phyloP scores from a whole-genome alignment of 2,797 vertebrate genomes.

The Cossypha heuglini region DNA sequence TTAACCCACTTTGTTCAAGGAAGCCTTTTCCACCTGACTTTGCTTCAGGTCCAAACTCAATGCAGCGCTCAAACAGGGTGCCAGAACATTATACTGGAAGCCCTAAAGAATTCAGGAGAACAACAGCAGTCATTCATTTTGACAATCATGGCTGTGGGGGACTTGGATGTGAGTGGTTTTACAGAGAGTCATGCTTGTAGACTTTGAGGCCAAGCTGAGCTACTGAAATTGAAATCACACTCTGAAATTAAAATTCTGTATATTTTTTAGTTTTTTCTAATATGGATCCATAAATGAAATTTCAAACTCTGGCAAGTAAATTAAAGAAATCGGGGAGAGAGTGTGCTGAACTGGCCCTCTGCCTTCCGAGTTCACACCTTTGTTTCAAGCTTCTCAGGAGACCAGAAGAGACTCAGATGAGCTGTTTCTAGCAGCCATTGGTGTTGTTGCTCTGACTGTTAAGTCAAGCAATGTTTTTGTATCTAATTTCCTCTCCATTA shows the following conservation, averaged over 20 bases:
- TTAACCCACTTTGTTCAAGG: neutral
- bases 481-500: neutral
- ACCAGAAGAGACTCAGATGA: neutral
- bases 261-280: neutral
- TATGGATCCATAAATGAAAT: neutral
- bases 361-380: neutral
- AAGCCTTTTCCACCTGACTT: neutral
- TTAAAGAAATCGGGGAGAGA: neutral
- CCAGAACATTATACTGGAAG: neutral
- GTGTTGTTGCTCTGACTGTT: neutral
- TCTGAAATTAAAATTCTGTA: neutral
- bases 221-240: neutral
- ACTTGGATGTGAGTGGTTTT: neutral
- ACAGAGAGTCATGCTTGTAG: neutral
- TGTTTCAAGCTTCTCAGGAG: neutral
- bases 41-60: neutral
- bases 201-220: neutral
- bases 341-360: neutral
- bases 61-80: neutral
- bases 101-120: neutral
- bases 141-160: neutral
- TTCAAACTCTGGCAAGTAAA: neutral
- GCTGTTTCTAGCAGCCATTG: neutral
- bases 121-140: neutral
- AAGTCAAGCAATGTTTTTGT: neutral